Evolutionary conservation across 1,140 invertebrate genomes (phyloP).

Genomic region (Nilaparvata lugens): DNA sequence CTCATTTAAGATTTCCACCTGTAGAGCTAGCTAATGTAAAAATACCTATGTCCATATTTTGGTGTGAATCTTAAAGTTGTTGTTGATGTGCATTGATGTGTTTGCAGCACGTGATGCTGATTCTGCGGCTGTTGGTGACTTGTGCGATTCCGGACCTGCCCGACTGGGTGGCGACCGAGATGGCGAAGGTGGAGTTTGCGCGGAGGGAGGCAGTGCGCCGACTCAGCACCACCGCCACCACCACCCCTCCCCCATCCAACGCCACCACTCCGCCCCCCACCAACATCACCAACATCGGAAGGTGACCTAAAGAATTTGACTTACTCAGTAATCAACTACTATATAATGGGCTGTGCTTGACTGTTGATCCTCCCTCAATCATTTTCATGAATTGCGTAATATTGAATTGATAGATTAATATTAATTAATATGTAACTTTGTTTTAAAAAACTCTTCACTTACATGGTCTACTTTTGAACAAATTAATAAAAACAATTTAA

Average conservation of each 20-base stretch:
- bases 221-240: constrained; percentile 35
- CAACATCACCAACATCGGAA: constrained; percentile 26
- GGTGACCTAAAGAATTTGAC: background rate
- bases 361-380: no score
- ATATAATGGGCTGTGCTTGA: background rate
- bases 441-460: no score
- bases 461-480: no score
- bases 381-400: no score
- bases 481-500: no score
- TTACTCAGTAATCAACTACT: background rate
- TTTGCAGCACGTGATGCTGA: constrained; percentile 78
- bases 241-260: constrained; percentile 3
- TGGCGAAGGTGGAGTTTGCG: constrained; percentile 76
- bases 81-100: constrained; percentile 48
- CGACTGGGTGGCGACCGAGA: constrained; percentile 79
- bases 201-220: constrained; percentile 54
- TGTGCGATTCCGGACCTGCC: constrained; percentile 87
- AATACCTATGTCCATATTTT: no score
- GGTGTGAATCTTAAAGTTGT: constrained; percentile 79
- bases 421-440: no score
- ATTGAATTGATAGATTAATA: no score
- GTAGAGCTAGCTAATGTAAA: no score
- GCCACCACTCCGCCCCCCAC: background rate
- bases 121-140: constrained; percentile 67
- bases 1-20: no score